Conservation (phyloP, 2,888 invertebrate species). For the Amiota mariae region DNA sequence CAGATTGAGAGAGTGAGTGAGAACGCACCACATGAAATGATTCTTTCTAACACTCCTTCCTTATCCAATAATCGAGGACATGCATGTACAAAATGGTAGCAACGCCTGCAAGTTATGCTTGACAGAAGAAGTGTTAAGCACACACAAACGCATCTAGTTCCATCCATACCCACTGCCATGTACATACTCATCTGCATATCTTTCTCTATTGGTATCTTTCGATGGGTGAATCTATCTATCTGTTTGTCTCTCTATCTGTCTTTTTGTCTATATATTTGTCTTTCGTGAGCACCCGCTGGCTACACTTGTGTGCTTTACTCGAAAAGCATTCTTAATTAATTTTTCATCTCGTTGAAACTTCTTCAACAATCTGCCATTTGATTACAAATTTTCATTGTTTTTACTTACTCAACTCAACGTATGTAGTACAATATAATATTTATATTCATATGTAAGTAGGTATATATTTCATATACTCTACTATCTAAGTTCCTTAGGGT, state of each 20-base stretch:
- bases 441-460: no score
- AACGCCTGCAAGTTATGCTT: slow-evolving; percentile 26
- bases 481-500: no score
- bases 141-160: neutral
- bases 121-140: neutral
- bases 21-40: neutral
- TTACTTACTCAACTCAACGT: neutral
- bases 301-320: slow-evolving; percentile 29
- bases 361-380: slow-evolving; percentile 31
- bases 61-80: neutral
- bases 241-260: neutral
- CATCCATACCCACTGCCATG: slow-evolving; percentile 10
- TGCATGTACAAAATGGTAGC: slow-evolving; percentile 20
- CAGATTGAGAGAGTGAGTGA: slow-evolving; percentile 11
- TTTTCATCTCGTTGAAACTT: slow-evolving; percentile 48
- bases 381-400: slow-evolving; percentile 14
- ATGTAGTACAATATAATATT: neutral
- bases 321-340: slow-evolving; percentile 70
- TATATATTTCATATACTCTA: no score
- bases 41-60: neutral
- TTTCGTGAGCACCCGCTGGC: slow-evolving; percentile 23
- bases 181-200: slow-evolving; percentile 14
- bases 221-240: slow-evolving; percentile 8
- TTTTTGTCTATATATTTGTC: neutral
- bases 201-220: neutral